Conservation (phyloP, 2,888 invertebrate species). For the Pteria penguin region DNA sequence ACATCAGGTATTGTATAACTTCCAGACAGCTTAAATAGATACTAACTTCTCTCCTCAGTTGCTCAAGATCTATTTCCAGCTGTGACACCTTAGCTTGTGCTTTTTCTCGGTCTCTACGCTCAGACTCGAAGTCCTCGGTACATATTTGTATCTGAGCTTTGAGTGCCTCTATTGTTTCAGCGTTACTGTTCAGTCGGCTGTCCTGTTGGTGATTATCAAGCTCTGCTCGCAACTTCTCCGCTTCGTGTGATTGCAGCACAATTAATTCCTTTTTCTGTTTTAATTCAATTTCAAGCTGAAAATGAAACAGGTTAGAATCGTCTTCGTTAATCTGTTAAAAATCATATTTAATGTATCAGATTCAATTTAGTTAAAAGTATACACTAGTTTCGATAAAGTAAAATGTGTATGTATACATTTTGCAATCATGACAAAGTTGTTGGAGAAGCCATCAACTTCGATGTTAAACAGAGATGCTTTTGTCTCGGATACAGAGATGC, state of each 20-base stretch:
- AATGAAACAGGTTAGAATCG: no score
- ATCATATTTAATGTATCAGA: no score
- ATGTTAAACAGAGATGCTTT: no score
- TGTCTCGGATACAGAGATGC: no score
- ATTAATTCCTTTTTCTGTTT: conserved; percentile 45
- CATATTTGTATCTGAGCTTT: conserved; percentile 74
- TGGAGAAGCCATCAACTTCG: no score
- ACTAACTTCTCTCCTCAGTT: conserved; percentile 43
- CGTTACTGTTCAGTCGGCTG: conserved; percentile 28
- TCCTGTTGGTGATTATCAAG: neutral
- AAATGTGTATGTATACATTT: no score
- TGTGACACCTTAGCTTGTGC: conserved; percentile 61
- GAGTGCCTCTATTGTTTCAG: conserved; percentile 62
- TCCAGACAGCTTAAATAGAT: neutral
- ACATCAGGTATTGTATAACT: no score
- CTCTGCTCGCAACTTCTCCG: conserved; percentile 34
- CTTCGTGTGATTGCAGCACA: conserved; percentile 34
- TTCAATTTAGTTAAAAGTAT: no score
- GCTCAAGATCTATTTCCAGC: conserved; percentile 56
- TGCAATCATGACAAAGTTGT: no score
- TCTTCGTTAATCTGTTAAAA: no score
- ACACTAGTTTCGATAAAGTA: no score
- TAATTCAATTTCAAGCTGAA: conserved; percentile 46
- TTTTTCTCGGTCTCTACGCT: conserved; percentile 69
- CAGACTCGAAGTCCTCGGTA: conserved; percentile 74